phyloP scores from a whole-genome alignment of 2,888 invertebrate genomes.

The Thymelicus acteon region DNA sequence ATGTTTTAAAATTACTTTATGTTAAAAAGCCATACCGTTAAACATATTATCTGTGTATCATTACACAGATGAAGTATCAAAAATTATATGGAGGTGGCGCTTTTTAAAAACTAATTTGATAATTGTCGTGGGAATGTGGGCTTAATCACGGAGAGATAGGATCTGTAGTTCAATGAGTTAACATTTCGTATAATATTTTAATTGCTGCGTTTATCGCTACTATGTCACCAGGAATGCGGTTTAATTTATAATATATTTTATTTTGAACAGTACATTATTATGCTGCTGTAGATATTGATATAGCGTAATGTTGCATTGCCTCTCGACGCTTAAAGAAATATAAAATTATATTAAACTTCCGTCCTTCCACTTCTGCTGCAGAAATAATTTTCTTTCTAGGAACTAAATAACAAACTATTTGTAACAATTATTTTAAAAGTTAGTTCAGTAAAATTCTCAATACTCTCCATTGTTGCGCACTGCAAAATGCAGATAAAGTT shows the following conservation, averaged over 20 bases:
- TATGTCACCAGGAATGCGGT: constrained; percentile 24
- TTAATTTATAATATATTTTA: constrained; percentile 26
- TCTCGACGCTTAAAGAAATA: not conserved
- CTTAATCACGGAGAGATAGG: constrained; percentile 1
- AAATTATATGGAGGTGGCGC: constrained; percentile 35
- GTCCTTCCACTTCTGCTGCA: not conserved
- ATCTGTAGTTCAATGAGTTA: not conserved
- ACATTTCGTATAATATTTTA: constrained; percentile 31
- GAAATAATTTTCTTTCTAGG: not conserved
- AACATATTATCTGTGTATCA: constrained; percentile 29
- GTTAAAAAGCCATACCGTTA: constrained; percentile 39
- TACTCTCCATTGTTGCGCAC: constrained; percentile 27
- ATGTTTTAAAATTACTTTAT: constrained; percentile 57
- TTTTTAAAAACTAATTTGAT: constrained; percentile 33
- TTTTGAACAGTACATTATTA: constrained; percentile 4
- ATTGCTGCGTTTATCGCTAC: constrained; percentile 28
- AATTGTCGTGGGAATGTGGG: constrained; percentile 7
- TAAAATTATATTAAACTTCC: not conserved
- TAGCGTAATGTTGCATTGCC: not conserved
- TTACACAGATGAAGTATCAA: constrained; percentile 27
- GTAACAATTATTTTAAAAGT: constrained; percentile 28
- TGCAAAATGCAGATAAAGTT: constrained; percentile 36
- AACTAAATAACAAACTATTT: constrained; percentile 6
- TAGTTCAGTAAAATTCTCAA: constrained; percentile 29
- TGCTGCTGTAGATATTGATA: constrained; percentile 20